Percentiles rank a stretch among this genome's conserved stretches.
These are phyloP conservation scores for Ptychoptera contaminata DNA, from an alignment of 2,888 invertebrate genomes.

Conservation along the genomic window DNA sequence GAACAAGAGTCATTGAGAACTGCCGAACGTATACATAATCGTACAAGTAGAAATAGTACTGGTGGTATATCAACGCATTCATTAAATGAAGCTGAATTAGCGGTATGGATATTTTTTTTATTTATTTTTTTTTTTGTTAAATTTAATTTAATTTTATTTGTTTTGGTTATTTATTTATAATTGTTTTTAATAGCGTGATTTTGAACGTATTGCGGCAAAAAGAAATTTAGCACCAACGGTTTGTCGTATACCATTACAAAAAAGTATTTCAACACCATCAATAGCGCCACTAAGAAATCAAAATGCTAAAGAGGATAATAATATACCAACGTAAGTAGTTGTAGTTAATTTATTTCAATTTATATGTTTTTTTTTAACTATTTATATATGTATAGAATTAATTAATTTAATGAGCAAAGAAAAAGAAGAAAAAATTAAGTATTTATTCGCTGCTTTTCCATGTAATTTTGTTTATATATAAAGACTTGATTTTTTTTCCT, in stretches of 20 bases:
- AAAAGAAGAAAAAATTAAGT: not conserved
- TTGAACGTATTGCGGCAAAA: conserved; percentile 29
- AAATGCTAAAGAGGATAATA: conserved; percentile 36
- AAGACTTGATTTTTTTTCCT: not conserved
- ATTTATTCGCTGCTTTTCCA: not conserved
- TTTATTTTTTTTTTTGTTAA: conserved; percentile 1
- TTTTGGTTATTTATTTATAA: not conserved
- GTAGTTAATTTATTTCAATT: not conserved
- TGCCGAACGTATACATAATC: conserved; percentile 30
- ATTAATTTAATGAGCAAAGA: not conserved
- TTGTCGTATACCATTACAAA: conserved; percentile 63
- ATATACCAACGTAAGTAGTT: conserved; percentile 38
- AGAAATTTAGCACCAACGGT: conserved; percentile 37
- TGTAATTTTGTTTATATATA: too few relatives aligned
- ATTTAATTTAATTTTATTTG: not conserved
- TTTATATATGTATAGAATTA: not conserved
- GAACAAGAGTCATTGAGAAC: conserved; percentile 47
- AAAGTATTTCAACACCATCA: conserved; percentile 80
- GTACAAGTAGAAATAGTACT: conserved; percentile 34
- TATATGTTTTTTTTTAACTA: not conserved
- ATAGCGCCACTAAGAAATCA: conserved; percentile 57
- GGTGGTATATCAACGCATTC: conserved; percentile 57
- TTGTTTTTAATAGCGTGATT: conserved; percentile 19
- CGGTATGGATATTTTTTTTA: conserved; percentile 34
- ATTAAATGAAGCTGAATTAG: conserved; percentile 73